These are phyloP conservation scores for Typhlichthys subterraneus DNA, from an alignment of 2,797 vertebrate genomes.

Conservation along the genomic window DNA sequence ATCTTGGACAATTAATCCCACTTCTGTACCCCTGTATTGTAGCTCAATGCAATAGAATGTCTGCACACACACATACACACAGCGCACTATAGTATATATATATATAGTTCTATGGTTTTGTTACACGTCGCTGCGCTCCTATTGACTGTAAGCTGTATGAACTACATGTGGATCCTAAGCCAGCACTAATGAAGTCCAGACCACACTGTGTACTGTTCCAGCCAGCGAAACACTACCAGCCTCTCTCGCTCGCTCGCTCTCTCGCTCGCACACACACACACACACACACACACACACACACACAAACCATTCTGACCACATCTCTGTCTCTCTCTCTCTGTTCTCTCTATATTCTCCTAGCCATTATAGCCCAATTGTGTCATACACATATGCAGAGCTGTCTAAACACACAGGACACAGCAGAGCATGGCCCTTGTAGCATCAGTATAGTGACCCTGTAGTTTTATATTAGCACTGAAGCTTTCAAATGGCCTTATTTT, in stretches of 20 bases:
- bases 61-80: conserved; percentile 1
- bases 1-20: conserved; percentile 62
- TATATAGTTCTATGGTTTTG: no score
- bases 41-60: conserved; percentile 21
- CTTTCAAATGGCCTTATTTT: neutral
- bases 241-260: conserved; percentile 25
- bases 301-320: conserved; percentile 6
- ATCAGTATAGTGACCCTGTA: no score
- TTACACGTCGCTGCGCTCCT: neutral
- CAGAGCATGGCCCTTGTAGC: no score
- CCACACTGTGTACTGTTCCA: conserved; percentile 44
- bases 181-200: conserved; percentile 52
- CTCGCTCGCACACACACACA: conserved; percentile 24
- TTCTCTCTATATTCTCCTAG: neutral
- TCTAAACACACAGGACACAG: no score
- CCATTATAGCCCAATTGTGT: neutral
- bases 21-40: conserved; percentile 36
- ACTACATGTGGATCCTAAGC: conserved; percentile 23
- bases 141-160: conserved; percentile 16
- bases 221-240: conserved; percentile 36
- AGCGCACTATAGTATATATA: neutral
- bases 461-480: neutral
- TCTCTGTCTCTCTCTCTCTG: neutral
- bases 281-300: conserved; percentile 20
- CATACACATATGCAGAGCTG: no score